phyloP scores from a whole-genome alignment of 2,113 vertebrate species.

The Machaerirhynchus nigripectus region DNA sequence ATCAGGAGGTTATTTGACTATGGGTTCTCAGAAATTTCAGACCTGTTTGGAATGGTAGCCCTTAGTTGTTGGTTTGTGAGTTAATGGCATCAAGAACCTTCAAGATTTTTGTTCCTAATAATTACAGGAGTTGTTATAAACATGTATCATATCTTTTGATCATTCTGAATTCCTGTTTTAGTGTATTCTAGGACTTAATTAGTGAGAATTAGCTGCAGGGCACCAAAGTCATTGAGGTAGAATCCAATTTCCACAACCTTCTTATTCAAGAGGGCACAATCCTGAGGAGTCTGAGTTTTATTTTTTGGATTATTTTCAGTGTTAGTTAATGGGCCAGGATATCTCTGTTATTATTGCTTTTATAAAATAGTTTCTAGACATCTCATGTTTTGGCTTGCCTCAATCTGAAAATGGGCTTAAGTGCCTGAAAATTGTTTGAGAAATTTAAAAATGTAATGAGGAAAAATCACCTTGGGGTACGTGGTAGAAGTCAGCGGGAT shows the following conservation, averaged over 20 bases:
- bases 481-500: neutral
- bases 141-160: conserved; percentile 20
- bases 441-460: neutral
- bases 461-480: conserved; percentile 2
- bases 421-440: conserved; percentile 24
- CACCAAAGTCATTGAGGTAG: neutral
- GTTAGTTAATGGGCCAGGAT: neutral
- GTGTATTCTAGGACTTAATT: conserved; percentile 40
- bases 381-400: conserved; percentile 37
- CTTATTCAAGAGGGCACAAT: neutral
- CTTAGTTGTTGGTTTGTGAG: neutral
- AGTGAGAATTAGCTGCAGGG: conserved; percentile 12
- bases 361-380: conserved; percentile 5
- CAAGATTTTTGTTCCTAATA: neutral
- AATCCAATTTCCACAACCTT: conserved; percentile 20
- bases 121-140: conserved; percentile 1
- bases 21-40: neutral
- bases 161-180: conserved; percentile 1
- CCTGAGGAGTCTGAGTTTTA: neutral
- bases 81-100: neutral
- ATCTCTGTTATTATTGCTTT: neutral
- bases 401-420: conserved; percentile 2
- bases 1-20: neutral
- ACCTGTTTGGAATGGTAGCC: neutral
- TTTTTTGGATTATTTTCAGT: neutral